Evolutionary conservation across 2,888 invertebrate genomes (phyloP).

Genomic region (Andrena dorsata): DNA sequence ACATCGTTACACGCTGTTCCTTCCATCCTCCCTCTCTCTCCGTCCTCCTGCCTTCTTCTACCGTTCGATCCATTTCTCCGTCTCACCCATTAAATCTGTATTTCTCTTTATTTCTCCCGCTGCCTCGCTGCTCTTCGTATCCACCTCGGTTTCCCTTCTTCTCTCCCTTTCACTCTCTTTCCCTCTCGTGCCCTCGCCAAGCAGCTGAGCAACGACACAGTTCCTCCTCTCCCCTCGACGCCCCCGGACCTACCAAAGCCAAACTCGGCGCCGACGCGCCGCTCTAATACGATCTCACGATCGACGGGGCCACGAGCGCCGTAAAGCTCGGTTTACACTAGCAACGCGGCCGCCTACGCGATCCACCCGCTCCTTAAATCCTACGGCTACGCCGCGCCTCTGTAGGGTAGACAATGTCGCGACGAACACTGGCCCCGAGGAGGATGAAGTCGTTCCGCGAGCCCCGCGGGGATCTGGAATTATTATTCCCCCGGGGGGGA

Average conservation of each 20-base stretch:
- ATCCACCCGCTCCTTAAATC: slow-evolving; percentile 68
- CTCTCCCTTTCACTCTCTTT: slow-evolving; percentile 23
- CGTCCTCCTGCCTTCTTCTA: slow-evolving; percentile 24
- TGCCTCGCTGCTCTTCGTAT: slow-evolving; percentile 13
- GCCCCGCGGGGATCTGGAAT: slow-evolving; percentile 30
- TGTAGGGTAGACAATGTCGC: slow-evolving; percentile 56
- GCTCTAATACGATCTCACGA: slow-evolving; percentile 74
- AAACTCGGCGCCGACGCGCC: slow-evolving; percentile 65
- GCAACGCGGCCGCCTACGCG: slow-evolving; percentile 70
- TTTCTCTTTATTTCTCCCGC: slow-evolving; percentile 33
- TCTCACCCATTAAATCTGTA: slow-evolving; percentile 18
- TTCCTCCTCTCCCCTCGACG: slow-evolving; percentile 43
- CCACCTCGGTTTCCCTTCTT: slow-evolving; percentile 6
- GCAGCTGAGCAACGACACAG: neutral
- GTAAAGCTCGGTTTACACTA: slow-evolving; percentile 73
- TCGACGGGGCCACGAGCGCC: slow-evolving; percentile 67
- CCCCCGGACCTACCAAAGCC: slow-evolving; percentile 59
- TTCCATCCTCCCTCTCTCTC: slow-evolving; percentile 56
- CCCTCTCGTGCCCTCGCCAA: neutral
- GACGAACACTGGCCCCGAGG: slow-evolving; percentile 33
- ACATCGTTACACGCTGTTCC: slow-evolving; percentile 84
- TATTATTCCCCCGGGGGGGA: slow-evolving; percentile 29
- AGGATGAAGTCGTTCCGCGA: slow-evolving; percentile 57
- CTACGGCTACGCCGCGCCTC: slow-evolving; percentile 49
- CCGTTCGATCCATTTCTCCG: slow-evolving; percentile 32